Base-by-base conservation (phyloP, 2,113 vertebrate genomes). In the Amphiprion percula region DNA sequence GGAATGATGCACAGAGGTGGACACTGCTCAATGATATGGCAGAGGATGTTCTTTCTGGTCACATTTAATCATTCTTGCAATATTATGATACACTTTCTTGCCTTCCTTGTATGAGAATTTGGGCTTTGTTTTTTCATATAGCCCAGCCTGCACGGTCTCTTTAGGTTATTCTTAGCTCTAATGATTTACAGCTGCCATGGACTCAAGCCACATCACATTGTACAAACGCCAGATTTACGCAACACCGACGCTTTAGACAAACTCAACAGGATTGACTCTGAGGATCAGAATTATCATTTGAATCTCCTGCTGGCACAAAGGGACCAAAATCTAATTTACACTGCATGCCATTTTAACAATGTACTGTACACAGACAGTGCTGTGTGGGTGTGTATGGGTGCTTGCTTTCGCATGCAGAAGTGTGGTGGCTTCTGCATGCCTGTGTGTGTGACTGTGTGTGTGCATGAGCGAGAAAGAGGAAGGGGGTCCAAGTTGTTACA, bases 61-160 rank as follows among this genome's bases (percentile, higher is more conserved):
- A 83, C 69, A 78, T 84, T 84, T 82, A 90, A 82, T 75, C 69
- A 78, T 83, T 78, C 58, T 88, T 91, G 79, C 87, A 84, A 73
- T 84, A 87, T 83, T 82, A 83, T 84, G 74, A 76, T 88, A 88
- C 46, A 72, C 75, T 83, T 88, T 53, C 52, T 91, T 79, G 74
- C 78, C 52, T 87, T 92, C 84, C 72, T 87, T 85, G 28, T 85
- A 77, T 82, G 69, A 76, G 56, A 80, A 87, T 74, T 77, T 24
- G 76, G 53, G 69, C 47, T 88, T 82, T 74, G 37, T 78, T 82
- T 89, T 21, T 74, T 54, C 33, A 63, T 44, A 71, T 44, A 52
- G 53, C 56, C 55, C 68, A 16, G 56, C 67, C 73, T 77, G 64
- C 39, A 21, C n/a, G 2, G 33, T n/a, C 24, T 89, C 65, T 84